Conservation (phyloP, 2,113 vertebrate species). For the Thermophis baileyi region DNA sequence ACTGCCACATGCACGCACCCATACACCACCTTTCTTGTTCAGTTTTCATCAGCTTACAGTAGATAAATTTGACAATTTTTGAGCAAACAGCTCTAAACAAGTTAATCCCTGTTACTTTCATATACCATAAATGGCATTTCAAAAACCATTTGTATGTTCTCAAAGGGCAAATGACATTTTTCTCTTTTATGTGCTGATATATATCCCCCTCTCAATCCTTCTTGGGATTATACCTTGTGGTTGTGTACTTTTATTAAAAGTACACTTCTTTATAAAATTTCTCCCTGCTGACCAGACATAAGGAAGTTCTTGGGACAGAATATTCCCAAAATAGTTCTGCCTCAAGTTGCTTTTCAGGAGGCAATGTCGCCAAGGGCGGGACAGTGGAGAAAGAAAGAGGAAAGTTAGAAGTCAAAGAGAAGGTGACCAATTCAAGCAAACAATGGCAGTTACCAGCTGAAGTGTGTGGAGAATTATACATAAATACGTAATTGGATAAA, state of each 20-base stretch:
- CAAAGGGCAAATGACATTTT: neutral
- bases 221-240: neutral
- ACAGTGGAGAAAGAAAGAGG: neutral
- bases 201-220: neutral
- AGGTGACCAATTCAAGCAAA: neutral
- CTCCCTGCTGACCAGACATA: neutral
- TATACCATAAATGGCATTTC: neutral
- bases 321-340: neutral
- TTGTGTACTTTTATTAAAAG: neutral
- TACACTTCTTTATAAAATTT: constrained; percentile 4
- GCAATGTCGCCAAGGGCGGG: neutral
- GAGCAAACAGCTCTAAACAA: neutral
- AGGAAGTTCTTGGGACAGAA: neutral
- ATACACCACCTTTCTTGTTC: neutral
- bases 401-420: neutral
- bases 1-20: neutral
- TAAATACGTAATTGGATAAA: neutral
- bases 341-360: neutral
- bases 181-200: neutral
- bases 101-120: neutral
- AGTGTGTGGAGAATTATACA: neutral
- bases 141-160: neutral
- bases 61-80: neutral
- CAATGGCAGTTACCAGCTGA: neutral
- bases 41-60: neutral